phyloP scores from a whole-genome alignment of 2,113 vertebrate genomes.

The Etheostoma spectabile region DNA sequence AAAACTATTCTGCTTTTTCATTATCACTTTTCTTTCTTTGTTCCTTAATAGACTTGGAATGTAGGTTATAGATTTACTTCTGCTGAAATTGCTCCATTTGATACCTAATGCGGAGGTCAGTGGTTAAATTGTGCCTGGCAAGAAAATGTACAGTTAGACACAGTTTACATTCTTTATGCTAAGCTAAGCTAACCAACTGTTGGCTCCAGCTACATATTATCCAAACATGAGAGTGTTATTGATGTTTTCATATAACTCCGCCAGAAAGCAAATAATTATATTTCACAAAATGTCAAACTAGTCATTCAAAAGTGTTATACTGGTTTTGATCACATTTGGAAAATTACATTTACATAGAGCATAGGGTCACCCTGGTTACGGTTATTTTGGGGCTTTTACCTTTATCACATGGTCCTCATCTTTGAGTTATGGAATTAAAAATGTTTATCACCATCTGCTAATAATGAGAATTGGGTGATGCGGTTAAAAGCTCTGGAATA shows the following conservation, averaged over 20 bases:
- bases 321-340: constrained; percentile 18
- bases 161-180: background rate
- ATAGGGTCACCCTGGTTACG: background rate
- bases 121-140: constrained; percentile 1
- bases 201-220: background rate
- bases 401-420: too few species aligned
- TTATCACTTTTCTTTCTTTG: constrained; percentile 24
- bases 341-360: constrained; percentile 12
- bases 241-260: background rate
- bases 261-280: too few species aligned
- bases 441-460: background rate
- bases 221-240: background rate
- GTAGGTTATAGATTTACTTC: constrained; percentile 8
- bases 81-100: constrained; percentile 13
- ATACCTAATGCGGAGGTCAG: background rate
- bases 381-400: background rate
- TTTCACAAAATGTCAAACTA: background rate
- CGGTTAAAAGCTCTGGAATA: constrained; percentile 2
- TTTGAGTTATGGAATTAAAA: too few species aligned
- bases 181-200: background rate
- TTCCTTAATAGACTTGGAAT: constrained; percentile 13
- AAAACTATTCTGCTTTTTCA: constrained; percentile 30
- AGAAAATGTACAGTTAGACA: background rate
- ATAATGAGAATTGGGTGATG: constrained; percentile 5
- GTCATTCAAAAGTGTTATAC: background rate